Evolutionary conservation across 2,797 vertebrate genomes (phyloP).

Genomic region (Pangasius mekongensis): DNA sequence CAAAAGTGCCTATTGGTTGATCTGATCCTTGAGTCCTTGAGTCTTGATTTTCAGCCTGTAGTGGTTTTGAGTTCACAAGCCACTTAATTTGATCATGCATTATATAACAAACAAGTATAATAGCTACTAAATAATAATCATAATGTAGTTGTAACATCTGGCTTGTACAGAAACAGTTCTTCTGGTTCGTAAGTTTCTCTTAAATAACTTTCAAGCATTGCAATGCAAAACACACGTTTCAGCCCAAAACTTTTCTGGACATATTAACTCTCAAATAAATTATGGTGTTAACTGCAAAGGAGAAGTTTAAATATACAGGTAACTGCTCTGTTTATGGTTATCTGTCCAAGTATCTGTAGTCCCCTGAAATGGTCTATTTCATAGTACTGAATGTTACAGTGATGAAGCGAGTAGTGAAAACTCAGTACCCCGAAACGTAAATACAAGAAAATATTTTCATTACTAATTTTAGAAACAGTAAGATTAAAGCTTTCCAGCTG

Average conservation of each 20-base stretch:
- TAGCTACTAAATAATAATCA: background rate
- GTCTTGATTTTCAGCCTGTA: background rate
- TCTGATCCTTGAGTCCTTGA: background rate
- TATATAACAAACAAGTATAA: background rate
- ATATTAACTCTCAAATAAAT: background rate
- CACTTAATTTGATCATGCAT: no score
- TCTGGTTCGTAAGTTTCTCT: background rate
- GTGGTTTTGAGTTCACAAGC: background rate
- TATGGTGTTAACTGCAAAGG: background rate
- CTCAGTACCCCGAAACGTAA: background rate
- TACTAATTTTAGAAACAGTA: background rate
- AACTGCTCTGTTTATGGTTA: background rate
- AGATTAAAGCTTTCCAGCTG: background rate
- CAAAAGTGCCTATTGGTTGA: background rate
- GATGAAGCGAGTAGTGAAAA: background rate
- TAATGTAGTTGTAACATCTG: background rate
- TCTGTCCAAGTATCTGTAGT: background rate
- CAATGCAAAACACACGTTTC: background rate
- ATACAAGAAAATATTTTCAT: background rate
- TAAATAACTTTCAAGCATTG: no score
- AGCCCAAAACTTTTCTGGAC: background rate
- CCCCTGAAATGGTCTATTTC: background rate
- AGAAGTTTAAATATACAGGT: background rate
- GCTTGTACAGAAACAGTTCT: background rate
- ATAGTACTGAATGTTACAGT: background rate